A percentile compares a stretch with the other conserved stretches of the same genome.
Conservation (phyloP, 2,113 vertebrate species). For the Loxodonta africana region DNA sequence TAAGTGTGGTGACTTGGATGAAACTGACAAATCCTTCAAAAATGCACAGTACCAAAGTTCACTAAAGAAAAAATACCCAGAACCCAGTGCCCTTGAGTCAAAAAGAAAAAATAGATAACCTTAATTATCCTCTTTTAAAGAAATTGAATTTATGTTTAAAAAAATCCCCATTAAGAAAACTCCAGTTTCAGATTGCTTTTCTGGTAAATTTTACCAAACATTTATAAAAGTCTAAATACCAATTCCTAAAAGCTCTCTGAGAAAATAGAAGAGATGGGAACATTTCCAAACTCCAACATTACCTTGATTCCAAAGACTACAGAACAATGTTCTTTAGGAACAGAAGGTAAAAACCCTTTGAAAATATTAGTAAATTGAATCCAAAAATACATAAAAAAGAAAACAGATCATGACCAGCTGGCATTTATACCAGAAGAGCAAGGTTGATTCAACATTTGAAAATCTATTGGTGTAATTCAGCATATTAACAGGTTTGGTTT, state of each 20-base stretch:
- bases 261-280: not conserved
- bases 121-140: not conserved
- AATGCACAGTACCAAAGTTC: not conserved
- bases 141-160: not conserved
- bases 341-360: not conserved
- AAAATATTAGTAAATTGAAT: not conserved
- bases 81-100: too few relatives aligned
- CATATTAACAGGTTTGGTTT: not conserved
- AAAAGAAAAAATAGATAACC: not conserved
- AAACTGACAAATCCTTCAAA: not conserved
- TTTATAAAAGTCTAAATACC: not conserved
- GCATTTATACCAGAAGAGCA: not conserved
- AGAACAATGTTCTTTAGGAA: not conserved
- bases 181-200: not conserved
- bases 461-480: not conserved
- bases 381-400: not conserved
- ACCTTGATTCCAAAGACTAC: not conserved
- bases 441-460: slow-evolving; percentile 5
- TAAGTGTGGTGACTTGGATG: too few relatives aligned
- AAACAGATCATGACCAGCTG: not conserved
- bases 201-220: not conserved
- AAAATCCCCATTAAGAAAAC: not conserved
- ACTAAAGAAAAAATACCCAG: not conserved
- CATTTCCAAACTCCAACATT: not conserved
- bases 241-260: not conserved